A percentile compares a stretch with the other conserved stretches of the same genome.
These are phyloP conservation scores for Abrostola triplasia DNA, from an alignment of 2,888 invertebrate genomes.

Conservation along the genomic window DNA sequence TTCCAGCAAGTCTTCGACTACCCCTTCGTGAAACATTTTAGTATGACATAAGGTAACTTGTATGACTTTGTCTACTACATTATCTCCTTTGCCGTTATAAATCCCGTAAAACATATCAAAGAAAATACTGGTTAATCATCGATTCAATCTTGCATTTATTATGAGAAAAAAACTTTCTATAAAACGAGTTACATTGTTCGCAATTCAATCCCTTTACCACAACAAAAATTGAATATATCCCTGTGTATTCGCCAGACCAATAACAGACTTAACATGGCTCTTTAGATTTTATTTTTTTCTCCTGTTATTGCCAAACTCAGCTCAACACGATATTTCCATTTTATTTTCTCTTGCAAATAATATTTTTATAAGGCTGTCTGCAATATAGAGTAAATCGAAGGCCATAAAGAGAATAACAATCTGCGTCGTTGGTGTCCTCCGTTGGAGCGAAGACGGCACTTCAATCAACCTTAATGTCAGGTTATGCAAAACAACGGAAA, in stretches of 20 bases:
- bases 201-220: conserved; percentile 25
- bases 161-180: conserved; percentile 10
- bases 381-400: conserved; percentile 39
- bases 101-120: too few species aligned
- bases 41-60: too few species aligned
- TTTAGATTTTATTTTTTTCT: conserved; percentile 37
- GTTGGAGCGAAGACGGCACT: conserved; percentile 61
- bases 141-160: neutral
- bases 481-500: conserved; percentile 77
- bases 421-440: conserved; percentile 56
- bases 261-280: conserved; percentile 25
- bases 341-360: conserved; percentile 34
- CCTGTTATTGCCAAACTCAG: conserved; percentile 29
- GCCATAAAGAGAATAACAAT: conserved; percentile 37
- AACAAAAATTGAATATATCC: conserved; percentile 20
- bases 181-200: conserved; percentile 18
- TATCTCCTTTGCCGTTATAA: too few species aligned
- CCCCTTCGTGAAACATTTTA: too few species aligned
- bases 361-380: conserved; percentile 39
- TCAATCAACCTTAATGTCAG: conserved; percentile 74
- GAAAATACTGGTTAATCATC: neutral
- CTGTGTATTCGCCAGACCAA: conserved; percentile 22
- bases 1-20: too few species aligned
- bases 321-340: conserved; percentile 26
- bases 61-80: too few species aligned